A percentile compares a stretch with the other conserved stretches of the same genome.
Conservation (phyloP, 2,113 vertebrate species). For the Heloderma charlesbogerti region DNA sequence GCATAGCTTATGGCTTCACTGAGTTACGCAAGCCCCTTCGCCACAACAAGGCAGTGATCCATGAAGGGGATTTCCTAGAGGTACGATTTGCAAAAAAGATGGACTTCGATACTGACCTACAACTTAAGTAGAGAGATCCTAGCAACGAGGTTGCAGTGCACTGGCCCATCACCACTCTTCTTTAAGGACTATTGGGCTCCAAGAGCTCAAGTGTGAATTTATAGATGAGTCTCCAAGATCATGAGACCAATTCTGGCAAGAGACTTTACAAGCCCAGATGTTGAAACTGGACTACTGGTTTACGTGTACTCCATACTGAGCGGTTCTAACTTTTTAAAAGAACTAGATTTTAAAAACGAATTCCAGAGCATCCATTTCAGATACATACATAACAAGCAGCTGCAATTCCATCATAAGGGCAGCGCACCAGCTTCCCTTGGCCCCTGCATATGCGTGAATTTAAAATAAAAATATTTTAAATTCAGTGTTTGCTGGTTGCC, state of each 20-base stretch:
- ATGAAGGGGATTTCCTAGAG: neutral
- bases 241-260: neutral
- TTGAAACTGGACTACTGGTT: neutral
- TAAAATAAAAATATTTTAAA: too few species aligned
- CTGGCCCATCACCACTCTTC: too few species aligned
- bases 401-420: neutral
- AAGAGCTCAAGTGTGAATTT: neutral
- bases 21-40: too few species aligned
- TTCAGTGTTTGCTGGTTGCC: neutral
- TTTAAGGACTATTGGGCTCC: neutral
- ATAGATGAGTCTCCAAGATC: neutral
- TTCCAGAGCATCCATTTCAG: neutral
- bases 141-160: neutral
- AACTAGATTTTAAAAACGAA: neutral
- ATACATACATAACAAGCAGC: neutral
- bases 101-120: too few species aligned
- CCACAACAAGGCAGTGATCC: too few species aligned
- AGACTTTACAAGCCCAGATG: neutral
- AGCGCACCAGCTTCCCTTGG: slow-evolving; percentile 44
- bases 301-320: too few species aligned
- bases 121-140: neutral
- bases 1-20: too few species aligned
- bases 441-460: neutral
- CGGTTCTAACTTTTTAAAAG: neutral
- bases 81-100: neutral